Base-by-base conservation (phyloP, 2,797 vertebrate species). In the Myiotriccus ornatus region DNA sequence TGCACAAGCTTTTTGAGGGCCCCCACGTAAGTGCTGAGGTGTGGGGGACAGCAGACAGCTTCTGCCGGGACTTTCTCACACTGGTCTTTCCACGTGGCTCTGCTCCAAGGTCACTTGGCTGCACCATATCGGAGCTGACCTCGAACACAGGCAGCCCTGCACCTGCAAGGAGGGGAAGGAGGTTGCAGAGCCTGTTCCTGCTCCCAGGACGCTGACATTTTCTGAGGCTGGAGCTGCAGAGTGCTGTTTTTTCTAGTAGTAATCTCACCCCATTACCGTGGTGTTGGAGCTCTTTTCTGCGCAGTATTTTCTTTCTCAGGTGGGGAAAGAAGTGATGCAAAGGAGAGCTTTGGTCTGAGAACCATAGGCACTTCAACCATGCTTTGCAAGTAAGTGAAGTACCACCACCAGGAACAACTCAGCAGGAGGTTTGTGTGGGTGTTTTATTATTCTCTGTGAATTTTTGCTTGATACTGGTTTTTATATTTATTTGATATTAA, bases 391-490 rank as follows among this genome's bases (percentile, higher is more conserved):
- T 37, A 39, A 65, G 63, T 47, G 50, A 81, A 69, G 28, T 35
- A 44, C 22, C 62, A 73, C 67, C 64, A 71, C 13, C 23, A 46
- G 65, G 34, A 91, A 14, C 65, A 59, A 60, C 47, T 56, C 85
- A 41, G 6, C 0, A 2, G 55, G 75, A 87, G 59, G n/a, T 63
- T 63, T 87, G 34, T 79, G 90, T 43, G 88, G 84, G 77, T 82
- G 70, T 84, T 76, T 28, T 65, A 49, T 86, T 80, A 80, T 85
- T 85, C 60, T 76, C 70, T 84, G 78, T 87, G 84, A 83, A 56
- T 77, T 93, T 94, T 77, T 74, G 49, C 64, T 89, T 43, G 25
- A 67, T 92, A 63, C 71, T 60, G 56, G 39, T 94, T 95, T 94
- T 92, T 87, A 7, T 80, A 67, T 59, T 65, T 89, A 46, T 64